Conservation (phyloP, 2,797 vertebrate species). For the Enteromius mattozi region DNA sequence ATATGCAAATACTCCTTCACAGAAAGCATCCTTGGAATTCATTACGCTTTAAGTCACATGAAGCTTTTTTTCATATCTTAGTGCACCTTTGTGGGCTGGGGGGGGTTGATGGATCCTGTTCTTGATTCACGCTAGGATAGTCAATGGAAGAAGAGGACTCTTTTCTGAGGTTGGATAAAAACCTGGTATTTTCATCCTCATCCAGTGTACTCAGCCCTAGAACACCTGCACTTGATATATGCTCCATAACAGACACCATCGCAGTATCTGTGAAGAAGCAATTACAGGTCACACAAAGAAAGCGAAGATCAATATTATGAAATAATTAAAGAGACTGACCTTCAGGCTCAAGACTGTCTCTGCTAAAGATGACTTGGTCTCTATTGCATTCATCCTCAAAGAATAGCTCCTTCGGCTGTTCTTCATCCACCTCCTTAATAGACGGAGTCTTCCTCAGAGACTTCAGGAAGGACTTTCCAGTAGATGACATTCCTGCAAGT, state of each 20-base stretch:
- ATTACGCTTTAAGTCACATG: background rate
- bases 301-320: background rate
- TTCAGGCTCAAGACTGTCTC: conserved; percentile 80
- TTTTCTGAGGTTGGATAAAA: conserved; percentile 86
- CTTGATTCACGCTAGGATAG: conserved; percentile 87
- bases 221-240: conserved; percentile 53
- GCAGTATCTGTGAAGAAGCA: conserved; percentile 69
- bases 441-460: conserved; percentile 74
- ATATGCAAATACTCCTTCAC: background rate
- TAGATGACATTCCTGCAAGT: conserved; percentile 59
- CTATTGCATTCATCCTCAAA: conserved; percentile 62
- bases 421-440: conserved; percentile 73
- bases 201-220: conserved; percentile 87
- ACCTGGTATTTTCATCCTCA: conserved; percentile 86
- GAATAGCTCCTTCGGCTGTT: conserved; percentile 48
- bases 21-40: background rate
- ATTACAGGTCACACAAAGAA: conserved; percentile 4
- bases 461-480: conserved; percentile 75
- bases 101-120: conserved; percentile 81
- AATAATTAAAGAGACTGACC: conserved; percentile 72
- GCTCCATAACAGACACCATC: conserved; percentile 70
- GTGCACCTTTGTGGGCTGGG: conserved; percentile 64
- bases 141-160: conserved; percentile 83
- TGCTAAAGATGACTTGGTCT: conserved; percentile 69
- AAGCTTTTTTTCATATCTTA: background rate